Base-by-base conservation (phyloP, 2,797 vertebrate genomes). In the Hippoglossus hippoglossus region DNA sequence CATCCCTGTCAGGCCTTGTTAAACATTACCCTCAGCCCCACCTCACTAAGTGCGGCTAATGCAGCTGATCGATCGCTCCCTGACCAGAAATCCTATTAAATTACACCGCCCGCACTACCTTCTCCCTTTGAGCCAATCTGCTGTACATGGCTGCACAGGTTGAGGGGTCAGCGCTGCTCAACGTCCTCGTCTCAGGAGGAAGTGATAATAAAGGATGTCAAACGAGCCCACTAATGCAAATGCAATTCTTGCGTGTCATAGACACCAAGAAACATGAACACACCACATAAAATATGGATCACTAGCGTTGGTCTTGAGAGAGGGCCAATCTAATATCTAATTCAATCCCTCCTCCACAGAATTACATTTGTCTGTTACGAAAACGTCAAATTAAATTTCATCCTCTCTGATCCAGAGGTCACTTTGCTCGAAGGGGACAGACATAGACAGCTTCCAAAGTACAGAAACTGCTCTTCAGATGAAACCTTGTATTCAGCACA, bases 1-100 rank as follows among this genome's bases (percentile, higher is more conserved):
- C 25, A 53, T 71, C 74, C 79, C 73, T 85, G 85, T 86, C 83
- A 76, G 64, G 56, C 57, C 80, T 84, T 63, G 83, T 86, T 89
- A 88, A 85, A 82, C 73, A 69, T 76, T 65, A 63, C 67, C 46
- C 66, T 41, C 39, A 52, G 68, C 52, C 47, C 64, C 54, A 58
- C 59, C 67, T 61, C 50, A 63, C 71, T 85, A 71, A 83, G 73
- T 72, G 67, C 4, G 4, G 57, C 73, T 85, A 79, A 81, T 81
- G 77, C 61, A n/a, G 16, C 55, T 13, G 64, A 89, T 86, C 60
- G 54, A 89, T 86, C 66, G 28, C 56, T 80, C 70, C 52, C 60
- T 66, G 63, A 79, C 65, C 61, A 55, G 58, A 56, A 75, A 59
- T 76, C 66, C 61, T 67, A 88, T 88, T 90, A 83, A 87, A 91